phyloP scores from a whole-genome alignment of 2,888 invertebrate species.

The Malthinus seriepunctatus region DNA sequence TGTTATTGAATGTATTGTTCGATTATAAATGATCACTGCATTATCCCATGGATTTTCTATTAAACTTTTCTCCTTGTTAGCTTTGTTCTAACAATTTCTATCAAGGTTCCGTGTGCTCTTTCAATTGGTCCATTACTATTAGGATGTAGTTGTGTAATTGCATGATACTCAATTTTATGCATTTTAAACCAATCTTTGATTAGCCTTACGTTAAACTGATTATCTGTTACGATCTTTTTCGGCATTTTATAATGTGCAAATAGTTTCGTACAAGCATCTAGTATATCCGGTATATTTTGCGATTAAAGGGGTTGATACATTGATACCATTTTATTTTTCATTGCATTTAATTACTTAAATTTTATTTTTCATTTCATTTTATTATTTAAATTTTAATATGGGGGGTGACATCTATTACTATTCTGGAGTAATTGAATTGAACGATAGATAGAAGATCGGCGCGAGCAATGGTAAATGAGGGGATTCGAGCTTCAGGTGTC shows the following conservation, averaged over 20 bases:
- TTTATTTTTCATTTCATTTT: no score
- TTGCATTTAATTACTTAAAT: no score
- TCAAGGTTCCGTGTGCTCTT: background rate
- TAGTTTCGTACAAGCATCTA: slow-evolving; percentile 1
- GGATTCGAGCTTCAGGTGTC: no score
- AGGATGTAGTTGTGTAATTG: slow-evolving; percentile 1
- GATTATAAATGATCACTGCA: background rate
- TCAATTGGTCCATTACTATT: slow-evolving; percentile 7
- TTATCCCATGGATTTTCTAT: background rate
- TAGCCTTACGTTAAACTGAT: background rate
- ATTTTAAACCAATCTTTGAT: slow-evolving; percentile 1
- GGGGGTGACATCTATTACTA: no score
- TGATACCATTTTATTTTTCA: no score
- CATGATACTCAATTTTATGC: background rate
- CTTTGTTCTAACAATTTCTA: background rate
- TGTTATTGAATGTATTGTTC: slow-evolving; percentile 3
- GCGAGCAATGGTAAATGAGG: no score
- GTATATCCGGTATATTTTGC: background rate
- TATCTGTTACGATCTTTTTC: background rate
- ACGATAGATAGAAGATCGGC: no score
- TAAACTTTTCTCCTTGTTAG: background rate
- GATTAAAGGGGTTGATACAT: background rate
- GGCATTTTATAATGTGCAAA: slow-evolving; percentile 6
- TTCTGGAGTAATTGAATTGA: no score
- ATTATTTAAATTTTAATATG: no score